phyloP scores from a whole-genome alignment of 2,113 vertebrate genomes.

The Micromys minutus region DNA sequence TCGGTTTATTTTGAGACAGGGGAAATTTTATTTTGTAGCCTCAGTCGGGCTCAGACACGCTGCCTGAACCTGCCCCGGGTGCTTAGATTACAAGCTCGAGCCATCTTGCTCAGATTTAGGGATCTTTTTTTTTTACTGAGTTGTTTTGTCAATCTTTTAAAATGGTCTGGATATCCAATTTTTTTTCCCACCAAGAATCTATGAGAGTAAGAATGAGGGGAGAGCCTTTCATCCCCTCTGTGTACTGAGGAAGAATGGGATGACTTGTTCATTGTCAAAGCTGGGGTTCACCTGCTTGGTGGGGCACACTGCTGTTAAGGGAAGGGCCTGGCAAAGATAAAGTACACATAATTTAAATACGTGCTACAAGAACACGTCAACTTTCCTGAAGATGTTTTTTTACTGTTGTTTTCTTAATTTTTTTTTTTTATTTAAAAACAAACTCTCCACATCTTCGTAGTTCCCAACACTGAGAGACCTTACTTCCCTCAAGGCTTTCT shows the following conservation, averaged over 20 bases:
- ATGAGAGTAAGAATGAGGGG: not conserved
- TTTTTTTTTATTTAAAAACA: slow-evolving; percentile 28
- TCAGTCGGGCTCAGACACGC: not conserved
- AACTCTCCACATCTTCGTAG: too few relatives aligned
- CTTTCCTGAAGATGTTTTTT: not conserved
- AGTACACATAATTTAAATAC: slow-evolving; percentile 20
- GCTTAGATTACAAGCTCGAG: not conserved
- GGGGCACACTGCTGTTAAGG: not conserved
- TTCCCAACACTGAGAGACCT: too few relatives aligned
- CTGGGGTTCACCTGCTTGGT: not conserved
- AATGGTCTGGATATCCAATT: slow-evolving; percentile 10
- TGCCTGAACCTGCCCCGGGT: not conserved
- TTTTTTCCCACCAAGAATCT: slow-evolving; percentile 21
- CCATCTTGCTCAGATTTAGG: not conserved
- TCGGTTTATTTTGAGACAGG: not conserved
- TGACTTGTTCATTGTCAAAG: slow-evolving; percentile 26
- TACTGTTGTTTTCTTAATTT: not conserved
- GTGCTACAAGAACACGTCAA: not conserved
- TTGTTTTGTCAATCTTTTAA: slow-evolving; percentile 17
- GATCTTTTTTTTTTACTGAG: not conserved
- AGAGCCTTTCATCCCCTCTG: not conserved
- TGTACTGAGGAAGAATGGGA: not conserved
- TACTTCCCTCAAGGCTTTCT: not conserved
- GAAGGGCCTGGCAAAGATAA: not conserved
- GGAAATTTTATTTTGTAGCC: not conserved